Evolutionary conservation across 2,888 invertebrate species (phyloP).

Genomic region (Pyralis farinalis): DNA sequence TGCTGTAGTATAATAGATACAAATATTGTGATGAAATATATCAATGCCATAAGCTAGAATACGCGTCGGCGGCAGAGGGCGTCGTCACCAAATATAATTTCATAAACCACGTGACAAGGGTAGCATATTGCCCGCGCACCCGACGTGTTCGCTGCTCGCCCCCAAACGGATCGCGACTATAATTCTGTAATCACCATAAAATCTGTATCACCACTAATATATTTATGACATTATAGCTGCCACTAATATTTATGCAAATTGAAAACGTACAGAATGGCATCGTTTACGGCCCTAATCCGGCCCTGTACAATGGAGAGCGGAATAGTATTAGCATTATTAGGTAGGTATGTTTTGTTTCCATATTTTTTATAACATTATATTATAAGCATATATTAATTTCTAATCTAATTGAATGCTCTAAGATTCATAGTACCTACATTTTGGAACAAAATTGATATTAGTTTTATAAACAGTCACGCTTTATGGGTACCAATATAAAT

Average conservation of each 20-base stretch:
- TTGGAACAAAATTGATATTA: too few relatives aligned
- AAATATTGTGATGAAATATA: too few relatives aligned
- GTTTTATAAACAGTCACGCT: too few relatives aligned
- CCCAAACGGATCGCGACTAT: constrained; percentile 50
- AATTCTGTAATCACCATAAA: constrained; percentile 79
- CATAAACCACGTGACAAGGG: constrained; percentile 13
- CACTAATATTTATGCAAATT: constrained; percentile 81
- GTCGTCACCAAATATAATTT: constrained; percentile 12
- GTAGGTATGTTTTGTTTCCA: too few relatives aligned
- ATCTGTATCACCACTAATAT: constrained; percentile 79
- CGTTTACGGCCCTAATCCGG: constrained; percentile 70
- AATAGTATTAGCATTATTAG: not conserved
- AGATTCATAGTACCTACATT: too few relatives aligned
- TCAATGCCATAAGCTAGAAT: constrained; percentile 27
- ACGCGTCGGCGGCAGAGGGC: not conserved
- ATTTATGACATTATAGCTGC: constrained; percentile 74
- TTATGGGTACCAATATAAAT: too few relatives aligned
- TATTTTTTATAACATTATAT: too few relatives aligned
- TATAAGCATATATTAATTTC: too few relatives aligned
- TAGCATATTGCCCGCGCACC: constrained; percentile 11
- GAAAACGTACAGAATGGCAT: constrained; percentile 74
- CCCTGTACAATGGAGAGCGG: too few relatives aligned
- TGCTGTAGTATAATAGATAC: too few relatives aligned
- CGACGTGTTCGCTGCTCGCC: constrained; percentile 22
- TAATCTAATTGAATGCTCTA: too few relatives aligned